Conservation (phyloP, 2,797 vertebrate genomes). For the Botia kubotai region DNA sequence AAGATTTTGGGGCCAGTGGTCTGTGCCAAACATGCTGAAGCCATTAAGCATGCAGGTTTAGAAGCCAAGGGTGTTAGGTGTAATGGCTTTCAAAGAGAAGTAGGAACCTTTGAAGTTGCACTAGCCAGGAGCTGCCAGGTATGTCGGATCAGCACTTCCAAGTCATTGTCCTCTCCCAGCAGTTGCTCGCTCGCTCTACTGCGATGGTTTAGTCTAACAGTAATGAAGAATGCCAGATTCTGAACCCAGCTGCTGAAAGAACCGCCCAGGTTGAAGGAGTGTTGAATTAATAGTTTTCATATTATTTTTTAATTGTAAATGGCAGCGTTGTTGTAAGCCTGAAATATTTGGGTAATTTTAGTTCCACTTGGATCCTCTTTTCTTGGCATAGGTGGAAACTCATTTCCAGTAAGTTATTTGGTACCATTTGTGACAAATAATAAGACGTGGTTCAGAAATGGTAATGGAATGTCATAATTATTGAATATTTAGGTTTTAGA, state of each 20-base stretch:
- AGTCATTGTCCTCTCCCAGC: conserved; percentile 55
- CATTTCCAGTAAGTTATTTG: conserved; percentile 65
- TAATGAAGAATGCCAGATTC: conserved; percentile 20
- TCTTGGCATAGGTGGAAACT: conserved; percentile 61
- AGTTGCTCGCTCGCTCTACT: background rate
- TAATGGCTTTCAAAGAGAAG: conserved; percentile 87
- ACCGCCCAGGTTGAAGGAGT: conserved; percentile 23
- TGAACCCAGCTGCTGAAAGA: conserved; percentile 37
- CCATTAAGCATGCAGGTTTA: conserved; percentile 86
- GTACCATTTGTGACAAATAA: conserved; percentile 56
- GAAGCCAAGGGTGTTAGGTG: conserved; percentile 85
- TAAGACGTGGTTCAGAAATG: conserved; percentile 59
- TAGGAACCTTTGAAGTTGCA: conserved; percentile 86
- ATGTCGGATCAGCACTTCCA: conserved; percentile 84
- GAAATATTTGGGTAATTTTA: conserved; percentile 59
- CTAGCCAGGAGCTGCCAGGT: conserved; percentile 87
- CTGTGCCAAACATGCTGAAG: conserved; percentile 91
- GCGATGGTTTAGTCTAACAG: conserved; percentile 31
- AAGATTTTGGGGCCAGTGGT: conserved; percentile 66
- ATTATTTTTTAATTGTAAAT: conserved; percentile 16
- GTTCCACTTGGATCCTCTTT: conserved; percentile 55
- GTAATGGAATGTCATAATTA: conserved; percentile 63
- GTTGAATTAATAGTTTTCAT: conserved; percentile 55
- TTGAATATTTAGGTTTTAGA: conserved; percentile 63
- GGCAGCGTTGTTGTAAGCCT: conserved; percentile 51